Evolutionary conservation across 1,140 invertebrate species (phyloP).

Genomic region (Psix sp.): DNA sequence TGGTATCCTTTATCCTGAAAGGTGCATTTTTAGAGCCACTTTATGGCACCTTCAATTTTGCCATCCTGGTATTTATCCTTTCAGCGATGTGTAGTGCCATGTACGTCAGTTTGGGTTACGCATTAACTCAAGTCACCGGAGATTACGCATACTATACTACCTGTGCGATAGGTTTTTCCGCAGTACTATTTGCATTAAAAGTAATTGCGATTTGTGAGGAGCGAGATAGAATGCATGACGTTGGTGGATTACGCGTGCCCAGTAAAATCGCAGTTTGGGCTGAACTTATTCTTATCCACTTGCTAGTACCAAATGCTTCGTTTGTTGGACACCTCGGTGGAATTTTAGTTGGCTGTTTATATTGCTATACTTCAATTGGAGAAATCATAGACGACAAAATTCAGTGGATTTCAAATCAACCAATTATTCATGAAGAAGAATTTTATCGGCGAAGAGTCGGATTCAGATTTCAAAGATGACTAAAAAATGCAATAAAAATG

Average conservation of each 20-base stretch:
- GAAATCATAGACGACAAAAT: conserved; percentile 76
- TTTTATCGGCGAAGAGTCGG: conserved; percentile 68
- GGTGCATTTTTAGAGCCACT: conserved; percentile 79
- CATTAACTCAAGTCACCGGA: conserved; percentile 67
- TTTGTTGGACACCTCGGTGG: conserved; percentile 83
- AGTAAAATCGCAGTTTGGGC: conserved; percentile 81
- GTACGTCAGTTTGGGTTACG: conserved; percentile 77
- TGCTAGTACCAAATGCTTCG: conserved; percentile 80
- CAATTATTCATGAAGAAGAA: conserved; percentile 72
- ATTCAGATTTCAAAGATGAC: too few species aligned
- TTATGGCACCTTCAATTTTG: conserved; percentile 80
- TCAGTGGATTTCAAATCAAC: conserved; percentile 68
- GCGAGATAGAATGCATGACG: conserved; percentile 70
- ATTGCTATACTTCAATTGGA: conserved; percentile 81
- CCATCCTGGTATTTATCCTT: conserved; percentile 78
- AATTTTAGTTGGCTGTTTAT: conserved; percentile 82
- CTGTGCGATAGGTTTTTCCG: conserved; percentile 85
- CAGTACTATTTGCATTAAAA: conserved; percentile 83
- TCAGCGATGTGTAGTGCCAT: conserved; percentile 78
- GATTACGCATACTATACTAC: conserved; percentile 75
- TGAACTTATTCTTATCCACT: conserved; percentile 83
- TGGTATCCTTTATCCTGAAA: conserved; percentile 84
- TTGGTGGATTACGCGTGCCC: conserved; percentile 79
- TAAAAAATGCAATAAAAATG: too few species aligned
- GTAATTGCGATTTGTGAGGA: conserved; percentile 79